Evolutionary conservation across 2,797 vertebrate species (phyloP), one percentile per base, ranked within the genome.

Genomic region (Rhadinocentrus ornatus): DNA sequence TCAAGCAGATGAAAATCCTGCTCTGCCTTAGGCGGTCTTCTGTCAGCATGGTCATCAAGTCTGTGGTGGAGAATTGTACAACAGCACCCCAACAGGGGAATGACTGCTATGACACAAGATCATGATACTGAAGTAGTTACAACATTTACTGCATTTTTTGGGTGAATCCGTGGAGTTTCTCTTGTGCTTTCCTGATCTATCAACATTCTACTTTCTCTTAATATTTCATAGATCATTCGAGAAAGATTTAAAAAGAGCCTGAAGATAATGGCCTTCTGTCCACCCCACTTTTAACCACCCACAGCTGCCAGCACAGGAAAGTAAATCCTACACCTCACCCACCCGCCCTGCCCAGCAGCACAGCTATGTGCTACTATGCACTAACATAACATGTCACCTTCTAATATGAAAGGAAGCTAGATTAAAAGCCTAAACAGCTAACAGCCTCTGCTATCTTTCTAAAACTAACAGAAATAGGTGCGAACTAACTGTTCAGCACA

Each of bases 1-100:
- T 89, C 87, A 89, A 93, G 91, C 92, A 93, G 91, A 94, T 92
- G 88, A 92, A 92, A 90, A 87, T 81, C 88, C 78, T 75, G 66
- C 76, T 77, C 71, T 71, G 88, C 82, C 83, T 75, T 75, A 73
- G 85, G 88, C 85, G 83, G 87, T 87, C 78, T 73, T 78, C 82
- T 76, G 72, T 84, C 77, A 82, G 69, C 52, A 55, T 52, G 61
- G 41, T 48, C 44, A 32, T 68, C 68, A 5, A 55, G 6, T 31
- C 52, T 29, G 48, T 37, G 5, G 20, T 26, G 63, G 20, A 52
- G 12, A 60, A 60, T 55, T 69, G 77, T 76, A 20, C 78, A 84
- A 79, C 55, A 84, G 81, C 24, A 16, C 82, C 75, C 75, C 84
- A 46, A 32, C 41, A 70, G 86, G 67, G 1, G n/a, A 60, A 55